Evolutionary conservation across 2,797 vertebrate species (phyloP).

Genomic region (Podarcis lilfordi): DNA sequence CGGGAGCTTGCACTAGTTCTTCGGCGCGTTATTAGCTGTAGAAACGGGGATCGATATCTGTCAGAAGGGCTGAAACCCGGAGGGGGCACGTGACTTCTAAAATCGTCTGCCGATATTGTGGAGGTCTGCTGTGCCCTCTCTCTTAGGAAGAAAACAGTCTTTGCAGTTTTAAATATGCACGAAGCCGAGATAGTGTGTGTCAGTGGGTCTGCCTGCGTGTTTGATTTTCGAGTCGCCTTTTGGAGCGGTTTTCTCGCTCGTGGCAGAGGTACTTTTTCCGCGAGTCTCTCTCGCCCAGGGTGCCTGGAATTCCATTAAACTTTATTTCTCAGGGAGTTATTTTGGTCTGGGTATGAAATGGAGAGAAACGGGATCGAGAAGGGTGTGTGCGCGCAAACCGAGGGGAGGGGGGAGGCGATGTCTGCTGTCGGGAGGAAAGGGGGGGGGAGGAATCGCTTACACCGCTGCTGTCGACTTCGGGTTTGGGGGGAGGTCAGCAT

Average conservation of each 20-base stretch:
- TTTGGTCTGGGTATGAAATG: conserved; percentile 36
- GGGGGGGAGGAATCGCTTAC: neutral
- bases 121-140: neutral
- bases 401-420: conserved; percentile 28
- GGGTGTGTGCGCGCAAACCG: conserved; percentile 39
- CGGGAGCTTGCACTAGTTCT: conserved; percentile 13
- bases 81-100: conserved; percentile 58
- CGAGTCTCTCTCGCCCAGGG: neutral
- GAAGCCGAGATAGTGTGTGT: neutral
- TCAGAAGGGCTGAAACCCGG: conserved; percentile 14
- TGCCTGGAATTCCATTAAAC: conserved; percentile 32
- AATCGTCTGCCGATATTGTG: neutral
- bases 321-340: conserved; percentile 34
- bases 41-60: conserved; percentile 49
- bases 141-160: neutral
- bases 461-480: conserved; percentile 17
- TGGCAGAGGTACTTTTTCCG: neutral
- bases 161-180: neutral
- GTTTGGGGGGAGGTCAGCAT: neutral
- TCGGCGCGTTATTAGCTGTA: neutral
- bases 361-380: conserved; percentile 25
- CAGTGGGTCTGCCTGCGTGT: neutral
- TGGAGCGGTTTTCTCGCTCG: neutral
- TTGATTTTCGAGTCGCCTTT: neutral
- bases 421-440: conserved; percentile 4